Conservation (phyloP, 2,797 vertebrate species). For the Coendou prehensilis region DNA sequence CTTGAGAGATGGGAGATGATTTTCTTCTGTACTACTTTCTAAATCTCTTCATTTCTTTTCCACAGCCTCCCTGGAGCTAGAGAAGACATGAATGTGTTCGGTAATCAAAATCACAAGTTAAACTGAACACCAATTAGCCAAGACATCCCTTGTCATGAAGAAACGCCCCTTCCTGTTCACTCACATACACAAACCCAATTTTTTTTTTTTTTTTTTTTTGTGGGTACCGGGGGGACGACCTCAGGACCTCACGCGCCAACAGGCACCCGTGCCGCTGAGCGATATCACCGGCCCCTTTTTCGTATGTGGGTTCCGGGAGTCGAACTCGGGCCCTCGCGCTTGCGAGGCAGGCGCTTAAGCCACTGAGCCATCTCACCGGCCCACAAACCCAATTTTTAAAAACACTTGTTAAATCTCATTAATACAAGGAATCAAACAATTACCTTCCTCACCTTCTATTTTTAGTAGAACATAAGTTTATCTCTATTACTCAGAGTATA, state of each 20-base stretch:
- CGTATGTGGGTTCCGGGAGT: no score
- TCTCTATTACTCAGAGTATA: constrained; percentile 27
- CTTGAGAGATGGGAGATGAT: background rate
- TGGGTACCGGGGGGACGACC: no score
- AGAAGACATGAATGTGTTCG: background rate
- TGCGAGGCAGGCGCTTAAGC: no score
- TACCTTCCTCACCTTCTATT: background rate
- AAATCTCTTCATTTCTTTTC: background rate
- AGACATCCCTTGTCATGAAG: background rate
- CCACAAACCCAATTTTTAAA: background rate
- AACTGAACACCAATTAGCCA: constrained; percentile 21
- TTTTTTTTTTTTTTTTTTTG: background rate
- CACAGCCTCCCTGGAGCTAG: background rate
- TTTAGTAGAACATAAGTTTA: background rate
- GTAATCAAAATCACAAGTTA: background rate
- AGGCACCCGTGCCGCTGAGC: no score
- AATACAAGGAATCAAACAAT: constrained; percentile 11
- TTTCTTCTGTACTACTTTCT: constrained; percentile 25
- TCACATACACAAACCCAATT: background rate
- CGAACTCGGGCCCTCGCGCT: no score
- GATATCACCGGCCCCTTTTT: no score
- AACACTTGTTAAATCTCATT: constrained; percentile 33
- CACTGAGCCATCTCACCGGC: no score
- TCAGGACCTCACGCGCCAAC: no score
- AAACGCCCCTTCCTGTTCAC: background rate